These are phyloP conservation scores for Meganola albula DNA, from an alignment of 2,888 invertebrate species.

Conservation along the genomic window DNA sequence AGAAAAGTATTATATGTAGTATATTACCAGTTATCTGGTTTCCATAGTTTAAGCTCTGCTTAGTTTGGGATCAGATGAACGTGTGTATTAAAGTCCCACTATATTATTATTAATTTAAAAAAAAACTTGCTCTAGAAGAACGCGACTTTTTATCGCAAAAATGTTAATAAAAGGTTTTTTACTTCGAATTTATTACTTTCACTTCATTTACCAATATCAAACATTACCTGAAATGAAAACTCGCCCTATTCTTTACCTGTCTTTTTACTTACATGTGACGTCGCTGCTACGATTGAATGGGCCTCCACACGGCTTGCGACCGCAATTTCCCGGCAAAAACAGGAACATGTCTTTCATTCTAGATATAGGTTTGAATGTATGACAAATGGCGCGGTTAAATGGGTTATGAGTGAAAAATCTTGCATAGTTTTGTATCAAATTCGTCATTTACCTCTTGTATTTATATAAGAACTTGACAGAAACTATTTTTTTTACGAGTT, in stretches of 20 bases:
- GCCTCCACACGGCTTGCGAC: constrained; percentile 30
- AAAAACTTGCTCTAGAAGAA: not conserved
- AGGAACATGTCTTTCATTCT: constrained; percentile 31
- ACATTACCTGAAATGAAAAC: not conserved
- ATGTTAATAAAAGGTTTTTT: no score
- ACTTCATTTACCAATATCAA: not conserved
- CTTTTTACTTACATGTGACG: constrained; percentile 18
- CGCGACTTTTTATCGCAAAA: not conserved
- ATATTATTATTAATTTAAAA: not conserved
- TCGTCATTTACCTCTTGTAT: no score
- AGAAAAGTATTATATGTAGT: no score
- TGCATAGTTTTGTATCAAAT: no score
- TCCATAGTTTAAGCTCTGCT: no score
- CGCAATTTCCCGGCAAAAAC: constrained; percentile 41
- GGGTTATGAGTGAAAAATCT: constrained; percentile 9
- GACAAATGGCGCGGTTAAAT: constrained; percentile 23
- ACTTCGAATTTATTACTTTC: not conserved
- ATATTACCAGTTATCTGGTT: no score
- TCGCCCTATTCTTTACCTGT: constrained; percentile 12
- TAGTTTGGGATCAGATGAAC: no score
- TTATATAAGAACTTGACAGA: no score
- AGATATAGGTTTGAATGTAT: constrained; percentile 6
- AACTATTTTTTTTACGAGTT: no score
- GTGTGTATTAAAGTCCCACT: no score
- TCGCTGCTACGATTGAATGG: constrained; percentile 29